Evolutionary conservation across 64 coral and sea anemone species (phyloP), one percentile per base, ranked within the genome.

Genomic region (Trachythela sp.): DNA sequence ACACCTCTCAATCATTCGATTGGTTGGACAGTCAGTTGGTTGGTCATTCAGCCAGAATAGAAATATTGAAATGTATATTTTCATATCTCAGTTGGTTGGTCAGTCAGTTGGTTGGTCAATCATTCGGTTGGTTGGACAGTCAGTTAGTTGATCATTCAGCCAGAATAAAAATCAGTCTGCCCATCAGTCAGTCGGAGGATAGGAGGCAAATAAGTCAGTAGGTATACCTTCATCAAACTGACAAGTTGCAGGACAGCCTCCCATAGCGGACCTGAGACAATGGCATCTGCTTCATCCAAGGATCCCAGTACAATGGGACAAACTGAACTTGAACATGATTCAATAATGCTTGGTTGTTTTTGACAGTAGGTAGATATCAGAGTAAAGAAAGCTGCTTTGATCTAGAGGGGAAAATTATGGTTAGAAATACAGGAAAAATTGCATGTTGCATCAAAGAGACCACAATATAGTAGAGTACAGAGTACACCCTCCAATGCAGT

Each of bases 271-370:
- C 77, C 87, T 85, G 86, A 93, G 0, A 99, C 96, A 56, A 89
- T 91, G 51, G 96, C 93, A 43, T 99, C 96, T 22, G 86, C 84
- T 37, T 99, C 96, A 93, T 99, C 93, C 27, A 99, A 54, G 52
- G 93, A 86, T 0, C 90, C 91, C 13, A 99, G 58, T 24, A 99
- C 77, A 32, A 91, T 89, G 39, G 96, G 93, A 76, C 93, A 91
- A 10, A 93, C 91, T 60, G 92, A 91, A 54, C 85, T 77, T 87
- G 89, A 86, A 32, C 92, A 58, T 9, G 86, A 77, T 20, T 48
- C 33, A 48, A 93, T 83, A 7, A 87, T 37, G 4, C 67, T 88
- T 24, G 91, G 93, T 26, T 89, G 32, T 36, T 72, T 89, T 83
- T 92, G 77, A 89, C 96, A 99, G 29, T 86, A 90, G 10, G 80